Evolutionary conservation across 1,140 invertebrate genomes (phyloP).

Genomic region (Bombus confusus): DNA sequence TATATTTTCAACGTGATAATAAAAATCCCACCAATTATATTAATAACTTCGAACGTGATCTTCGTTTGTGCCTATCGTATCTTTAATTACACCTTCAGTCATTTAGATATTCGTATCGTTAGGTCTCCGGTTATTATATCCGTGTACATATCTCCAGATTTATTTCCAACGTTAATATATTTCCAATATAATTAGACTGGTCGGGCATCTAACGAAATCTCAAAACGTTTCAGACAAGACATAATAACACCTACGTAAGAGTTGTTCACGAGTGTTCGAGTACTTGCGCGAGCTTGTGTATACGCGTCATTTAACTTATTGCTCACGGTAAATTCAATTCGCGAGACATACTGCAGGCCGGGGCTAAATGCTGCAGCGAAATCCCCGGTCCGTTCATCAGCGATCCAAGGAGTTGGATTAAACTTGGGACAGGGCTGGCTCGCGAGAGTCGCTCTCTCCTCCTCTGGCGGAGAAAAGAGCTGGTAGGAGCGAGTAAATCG

Average conservation of each 20-base stretch:
- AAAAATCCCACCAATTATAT: no score
- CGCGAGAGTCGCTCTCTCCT: neutral
- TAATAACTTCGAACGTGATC: no score
- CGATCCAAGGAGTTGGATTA: constrained; percentile 18
- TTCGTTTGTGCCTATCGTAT: no score
- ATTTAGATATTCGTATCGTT: no score
- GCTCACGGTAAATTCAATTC: constrained; percentile 14
- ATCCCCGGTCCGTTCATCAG: constrained; percentile 34
- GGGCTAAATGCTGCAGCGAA: neutral
- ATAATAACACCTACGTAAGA: neutral
- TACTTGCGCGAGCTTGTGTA: neutral
- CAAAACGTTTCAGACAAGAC: no score
- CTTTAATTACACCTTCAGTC: no score
- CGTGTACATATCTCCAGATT: no score
- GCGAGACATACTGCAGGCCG: neutral
- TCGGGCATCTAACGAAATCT: neutral
- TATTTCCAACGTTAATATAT: no score
- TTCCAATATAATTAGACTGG: no score
- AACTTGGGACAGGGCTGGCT: neutral
- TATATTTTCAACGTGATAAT: no score
- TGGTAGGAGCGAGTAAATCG: constrained; percentile 12
- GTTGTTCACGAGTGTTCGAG: neutral
- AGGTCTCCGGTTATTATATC: no score
- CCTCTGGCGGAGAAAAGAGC: neutral
- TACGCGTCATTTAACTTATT: neutral